These are phyloP conservation scores for Naso thynnoides DNA, from an alignment of 2,797 vertebrate genomes.

Conservation along the genomic window DNA sequence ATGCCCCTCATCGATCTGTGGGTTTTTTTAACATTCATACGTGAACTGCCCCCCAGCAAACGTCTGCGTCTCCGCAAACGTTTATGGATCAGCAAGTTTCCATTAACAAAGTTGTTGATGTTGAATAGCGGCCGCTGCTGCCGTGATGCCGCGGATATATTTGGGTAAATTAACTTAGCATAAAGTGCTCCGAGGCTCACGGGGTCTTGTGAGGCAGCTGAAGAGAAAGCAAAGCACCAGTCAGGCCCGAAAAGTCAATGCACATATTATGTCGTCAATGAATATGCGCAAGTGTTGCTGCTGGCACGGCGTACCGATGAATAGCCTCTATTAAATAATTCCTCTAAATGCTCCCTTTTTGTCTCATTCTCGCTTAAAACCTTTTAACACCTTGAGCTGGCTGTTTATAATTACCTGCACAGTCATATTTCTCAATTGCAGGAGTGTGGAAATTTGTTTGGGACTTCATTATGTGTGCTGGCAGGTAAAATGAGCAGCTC, in stretches of 20 bases:
- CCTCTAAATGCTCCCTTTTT: conserved; percentile 27
- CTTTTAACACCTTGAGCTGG: conserved; percentile 11
- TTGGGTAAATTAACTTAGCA: conserved; percentile 92
- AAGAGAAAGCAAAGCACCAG: conserved; percentile 67
- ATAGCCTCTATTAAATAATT: conserved; percentile 64
- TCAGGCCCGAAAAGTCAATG: conserved; percentile 77
- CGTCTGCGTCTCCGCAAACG: conserved; percentile 80
- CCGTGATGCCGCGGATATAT: conserved; percentile 83
- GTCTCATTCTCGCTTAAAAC: conserved; percentile 23
- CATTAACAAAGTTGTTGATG: conserved; percentile 95
- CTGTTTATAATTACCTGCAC: conserved; percentile 57
- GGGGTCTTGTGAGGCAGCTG: conserved; percentile 65
- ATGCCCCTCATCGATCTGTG: conserved; percentile 96
- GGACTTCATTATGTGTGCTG: conserved; percentile 53
- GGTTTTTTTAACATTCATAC: conserved; percentile 92
- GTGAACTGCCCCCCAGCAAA: conserved; percentile 93
- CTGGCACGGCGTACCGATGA: conserved; percentile 48
- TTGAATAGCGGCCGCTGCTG: conserved; percentile 69
- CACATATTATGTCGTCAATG: conserved; percentile 63
- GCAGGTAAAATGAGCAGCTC: conserved; percentile 79
- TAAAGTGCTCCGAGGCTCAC: conserved; percentile 84
- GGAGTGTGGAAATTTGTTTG: conserved; percentile 28
- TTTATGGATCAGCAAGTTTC: conserved; percentile 99
- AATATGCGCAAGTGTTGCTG: conserved; percentile 55
- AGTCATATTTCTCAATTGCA: conserved; percentile 37